phyloP scores from a whole-genome alignment of 2,888 invertebrate species.

The Griposia aprilina region DNA sequence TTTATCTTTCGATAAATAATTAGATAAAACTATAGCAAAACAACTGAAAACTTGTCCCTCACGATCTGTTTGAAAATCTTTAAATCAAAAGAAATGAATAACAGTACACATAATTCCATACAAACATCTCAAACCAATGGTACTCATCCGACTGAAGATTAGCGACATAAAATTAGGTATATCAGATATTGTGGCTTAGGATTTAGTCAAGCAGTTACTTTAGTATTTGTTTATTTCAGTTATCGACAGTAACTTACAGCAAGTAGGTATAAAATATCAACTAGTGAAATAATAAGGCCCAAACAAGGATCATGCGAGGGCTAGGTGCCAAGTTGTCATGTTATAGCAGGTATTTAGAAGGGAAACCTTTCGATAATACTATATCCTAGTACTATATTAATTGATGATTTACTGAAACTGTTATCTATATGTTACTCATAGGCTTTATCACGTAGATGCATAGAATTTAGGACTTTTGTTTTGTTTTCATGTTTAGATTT shows the following conservation, averaged over 20 bases:
- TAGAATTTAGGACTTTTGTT: neutral
- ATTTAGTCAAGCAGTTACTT: neutral
- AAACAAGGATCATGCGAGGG: neutral
- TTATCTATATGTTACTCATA: constrained; percentile 23
- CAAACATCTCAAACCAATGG: neutral
- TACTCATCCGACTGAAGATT: neutral
- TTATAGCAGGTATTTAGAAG: neutral
- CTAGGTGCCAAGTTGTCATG: constrained; percentile 15
- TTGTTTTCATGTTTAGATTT: neutral
- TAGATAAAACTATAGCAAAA: constrained; percentile 9
- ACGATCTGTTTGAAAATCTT: neutral
- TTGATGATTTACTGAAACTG: neutral
- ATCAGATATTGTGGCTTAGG: neutral
- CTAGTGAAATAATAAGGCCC: neutral
- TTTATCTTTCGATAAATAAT: constrained; percentile 30
- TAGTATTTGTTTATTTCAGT: neutral
- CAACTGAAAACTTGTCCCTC: neutral
- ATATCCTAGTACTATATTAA: neutral
- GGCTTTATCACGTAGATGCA: neutral
- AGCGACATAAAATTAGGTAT: neutral
- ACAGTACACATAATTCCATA: neutral
- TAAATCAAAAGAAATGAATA: no score
- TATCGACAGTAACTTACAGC: neutral
- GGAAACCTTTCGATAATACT: neutral
- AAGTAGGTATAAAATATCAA: neutral